Evolutionary conservation across 2,797 vertebrate genomes (phyloP).

Genomic region (Tolypeutes matacus): DNA sequence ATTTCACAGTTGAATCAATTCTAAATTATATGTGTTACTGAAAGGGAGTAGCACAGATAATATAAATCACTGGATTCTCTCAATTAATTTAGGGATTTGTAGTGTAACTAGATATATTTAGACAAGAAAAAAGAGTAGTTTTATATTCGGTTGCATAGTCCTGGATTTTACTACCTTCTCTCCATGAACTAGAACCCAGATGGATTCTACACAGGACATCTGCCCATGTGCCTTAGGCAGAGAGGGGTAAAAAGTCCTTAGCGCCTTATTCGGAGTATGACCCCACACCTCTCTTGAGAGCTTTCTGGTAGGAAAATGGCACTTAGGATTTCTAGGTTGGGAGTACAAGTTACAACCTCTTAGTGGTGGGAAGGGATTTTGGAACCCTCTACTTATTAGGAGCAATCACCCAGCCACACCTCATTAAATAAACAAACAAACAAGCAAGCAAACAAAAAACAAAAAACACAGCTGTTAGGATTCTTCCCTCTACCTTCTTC

Average conservation of each 20-base stretch:
- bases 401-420: background rate
- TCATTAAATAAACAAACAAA: background rate
- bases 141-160: background rate
- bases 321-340: background rate
- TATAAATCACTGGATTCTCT: conserved; percentile 4
- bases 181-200: background rate
- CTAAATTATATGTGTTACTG: conserved; percentile 39
- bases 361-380: background rate
- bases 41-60: background rate
- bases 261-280: background rate
- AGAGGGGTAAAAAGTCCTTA: background rate
- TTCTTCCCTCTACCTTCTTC: background rate
- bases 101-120: background rate
- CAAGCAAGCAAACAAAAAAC: too few species aligned
- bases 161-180: conserved; percentile 35
- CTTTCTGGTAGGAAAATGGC: background rate
- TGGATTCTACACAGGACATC: background rate
- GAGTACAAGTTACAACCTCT: background rate
- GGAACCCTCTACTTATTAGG: background rate
- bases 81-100: conserved; percentile 35
- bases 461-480: background rate
- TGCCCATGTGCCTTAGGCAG: background rate
- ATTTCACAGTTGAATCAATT: conserved; percentile 10
- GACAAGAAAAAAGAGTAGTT: background rate
- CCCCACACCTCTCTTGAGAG: background rate